phyloP scores from a whole-genome alignment of 2,888 invertebrate genomes.

The Acanthacorydalis orientalis region DNA sequence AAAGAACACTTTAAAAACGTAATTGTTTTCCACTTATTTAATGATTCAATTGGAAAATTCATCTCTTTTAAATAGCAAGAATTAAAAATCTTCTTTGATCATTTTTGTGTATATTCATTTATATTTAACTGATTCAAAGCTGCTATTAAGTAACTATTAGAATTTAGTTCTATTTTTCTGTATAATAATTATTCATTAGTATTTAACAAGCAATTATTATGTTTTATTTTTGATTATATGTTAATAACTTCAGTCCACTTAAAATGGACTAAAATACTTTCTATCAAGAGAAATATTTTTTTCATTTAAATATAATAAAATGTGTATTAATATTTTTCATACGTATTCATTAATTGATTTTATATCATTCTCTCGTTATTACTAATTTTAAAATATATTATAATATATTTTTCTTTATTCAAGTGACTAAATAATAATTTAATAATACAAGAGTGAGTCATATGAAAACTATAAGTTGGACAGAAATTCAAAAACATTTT shows the following conservation, averaged over 20 bases:
- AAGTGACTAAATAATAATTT: too few species aligned
- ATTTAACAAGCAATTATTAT: not conserved
- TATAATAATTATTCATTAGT: not conserved
- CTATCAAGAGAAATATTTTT: not conserved
- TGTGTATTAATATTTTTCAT: not conserved
- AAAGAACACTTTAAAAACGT: slow-evolving; percentile 11
- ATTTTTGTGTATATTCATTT: not conserved
- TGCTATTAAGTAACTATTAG: too few species aligned
- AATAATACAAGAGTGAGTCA: too few species aligned
- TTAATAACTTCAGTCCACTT: not conserved
- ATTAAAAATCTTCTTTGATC: not conserved
- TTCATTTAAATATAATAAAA: not conserved
- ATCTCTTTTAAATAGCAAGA: not conserved
- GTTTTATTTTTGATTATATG: not conserved
- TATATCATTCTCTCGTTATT: too few species aligned
- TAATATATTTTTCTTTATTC: too few species aligned
- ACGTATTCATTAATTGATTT: too few species aligned
- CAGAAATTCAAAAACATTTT: too few species aligned
- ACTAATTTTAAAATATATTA: too few species aligned
- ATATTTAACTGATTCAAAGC: too few species aligned
- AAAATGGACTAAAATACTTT: not conserved
- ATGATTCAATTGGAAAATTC: not conserved
- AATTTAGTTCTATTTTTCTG: not conserved
- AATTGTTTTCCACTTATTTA: not conserved
- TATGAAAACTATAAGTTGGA: too few species aligned